phyloP scores from a whole-genome alignment of 2,888 invertebrate species.

The Folsomia manolachei region DNA sequence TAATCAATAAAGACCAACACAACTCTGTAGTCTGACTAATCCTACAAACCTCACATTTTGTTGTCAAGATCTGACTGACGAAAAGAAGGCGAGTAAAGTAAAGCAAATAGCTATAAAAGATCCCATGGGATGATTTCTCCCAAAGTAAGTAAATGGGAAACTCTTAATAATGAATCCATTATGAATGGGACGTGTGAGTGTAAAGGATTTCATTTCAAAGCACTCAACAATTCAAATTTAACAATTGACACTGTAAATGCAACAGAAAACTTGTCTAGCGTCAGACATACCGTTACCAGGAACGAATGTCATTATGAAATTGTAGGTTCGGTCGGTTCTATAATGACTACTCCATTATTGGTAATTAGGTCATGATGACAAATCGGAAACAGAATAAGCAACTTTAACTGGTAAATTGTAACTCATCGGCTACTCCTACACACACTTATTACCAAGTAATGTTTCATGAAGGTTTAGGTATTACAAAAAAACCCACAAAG shows the following conservation, averaged over 20 bases:
- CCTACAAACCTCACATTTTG: too few relatives aligned
- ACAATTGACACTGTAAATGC: neutral
- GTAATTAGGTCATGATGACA: neutral
- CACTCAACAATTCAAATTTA: neutral
- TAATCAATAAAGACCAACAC: too few relatives aligned
- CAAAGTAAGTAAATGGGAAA: too few relatives aligned
- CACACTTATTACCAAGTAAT: too few relatives aligned
- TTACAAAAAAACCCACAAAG: neutral
- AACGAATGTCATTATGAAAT: neutral
- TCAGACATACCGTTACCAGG: neutral
- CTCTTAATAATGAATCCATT: neutral
- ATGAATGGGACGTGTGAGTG: neutral
- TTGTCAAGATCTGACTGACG: neutral
- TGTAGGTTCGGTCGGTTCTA: neutral
- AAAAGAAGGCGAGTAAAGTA: neutral
- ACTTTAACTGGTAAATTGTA: neutral
- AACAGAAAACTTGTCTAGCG: neutral
- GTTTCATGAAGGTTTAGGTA: neutral
- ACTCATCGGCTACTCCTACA: too few relatives aligned
- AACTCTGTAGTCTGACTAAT: too few relatives aligned
- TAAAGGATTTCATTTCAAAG: neutral
- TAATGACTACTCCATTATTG: neutral
- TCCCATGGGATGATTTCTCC: too few relatives aligned
- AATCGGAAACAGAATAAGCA: neutral
- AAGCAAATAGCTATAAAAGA: too few relatives aligned